These are phyloP conservation scores for Bedellia somnulentella DNA, from an alignment of 2,888 invertebrate genomes.

Conservation along the genomic window DNA sequence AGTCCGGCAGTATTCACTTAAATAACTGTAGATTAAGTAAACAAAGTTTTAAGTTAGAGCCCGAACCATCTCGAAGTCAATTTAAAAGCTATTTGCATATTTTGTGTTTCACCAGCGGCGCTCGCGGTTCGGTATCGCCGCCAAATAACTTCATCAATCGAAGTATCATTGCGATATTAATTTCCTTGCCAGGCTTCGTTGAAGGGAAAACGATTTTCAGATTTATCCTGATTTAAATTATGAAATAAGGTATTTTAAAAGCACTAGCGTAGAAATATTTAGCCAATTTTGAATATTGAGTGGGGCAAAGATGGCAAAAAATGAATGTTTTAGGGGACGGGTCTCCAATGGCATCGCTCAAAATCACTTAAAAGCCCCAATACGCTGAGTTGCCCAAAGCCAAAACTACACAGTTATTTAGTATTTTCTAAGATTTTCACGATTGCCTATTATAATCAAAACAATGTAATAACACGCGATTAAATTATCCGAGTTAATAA, in stretches of 20 bases:
- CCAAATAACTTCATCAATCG: slow-evolving; percentile 3
- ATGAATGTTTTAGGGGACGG: too few relatives aligned
- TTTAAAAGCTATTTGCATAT: slow-evolving; percentile 41
- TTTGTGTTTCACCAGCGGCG: slow-evolving; percentile 21
- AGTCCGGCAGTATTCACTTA: neutral
- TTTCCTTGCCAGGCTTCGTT: neutral
- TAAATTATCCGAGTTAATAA: too few relatives aligned
- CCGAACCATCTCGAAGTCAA: slow-evolving; percentile 25
- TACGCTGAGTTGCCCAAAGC: neutral
- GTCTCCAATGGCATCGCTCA: too few relatives aligned
- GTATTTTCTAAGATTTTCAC: too few relatives aligned
- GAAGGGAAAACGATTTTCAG: neutral
- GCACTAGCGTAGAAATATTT: neutral
- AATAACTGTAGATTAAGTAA: slow-evolving; percentile 6
- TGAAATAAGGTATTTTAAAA: neutral
- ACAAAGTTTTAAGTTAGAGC: slow-evolving; percentile 11
- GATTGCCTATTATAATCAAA: too few relatives aligned
- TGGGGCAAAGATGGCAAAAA: too few relatives aligned
- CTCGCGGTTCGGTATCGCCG: slow-evolving; percentile 2
- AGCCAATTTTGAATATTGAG: neutral
- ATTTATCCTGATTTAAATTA: too few relatives aligned
- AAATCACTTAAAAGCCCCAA: too few relatives aligned
- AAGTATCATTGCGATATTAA: neutral
- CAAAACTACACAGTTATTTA: too few relatives aligned
- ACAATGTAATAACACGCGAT: too few relatives aligned